Percentiles rank a stretch among this genome's conserved stretches.
Evolutionary conservation across 1,140 invertebrate genomes (phyloP).

Genomic region (Hyphantria cunea): DNA sequence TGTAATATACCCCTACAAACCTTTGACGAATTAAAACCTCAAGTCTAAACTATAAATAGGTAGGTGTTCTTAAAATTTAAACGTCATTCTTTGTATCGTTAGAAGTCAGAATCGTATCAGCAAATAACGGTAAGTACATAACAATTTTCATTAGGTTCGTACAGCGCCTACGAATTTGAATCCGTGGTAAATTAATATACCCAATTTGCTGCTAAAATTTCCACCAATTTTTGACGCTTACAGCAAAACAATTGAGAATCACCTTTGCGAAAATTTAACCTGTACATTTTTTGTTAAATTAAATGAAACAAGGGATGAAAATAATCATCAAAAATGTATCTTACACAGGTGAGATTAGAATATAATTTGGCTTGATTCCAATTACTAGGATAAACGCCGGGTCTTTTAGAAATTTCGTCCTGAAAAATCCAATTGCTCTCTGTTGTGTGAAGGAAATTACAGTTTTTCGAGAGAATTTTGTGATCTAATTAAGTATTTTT

Average conservation of each 20-base stretch:
- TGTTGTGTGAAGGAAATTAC: slow-evolving; percentile 26
- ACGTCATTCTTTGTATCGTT: too few species aligned
- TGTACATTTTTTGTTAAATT: slow-evolving; percentile 25
- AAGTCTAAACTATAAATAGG: too few species aligned
- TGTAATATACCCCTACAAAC: too few species aligned
- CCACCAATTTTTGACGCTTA: slow-evolving; percentile 17
- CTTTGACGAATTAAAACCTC: too few species aligned
- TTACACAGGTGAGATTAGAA: slow-evolving; percentile 4
- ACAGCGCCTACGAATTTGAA: neutral
- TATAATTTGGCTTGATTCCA: slow-evolving; percentile 11
- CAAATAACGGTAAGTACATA: neutral
- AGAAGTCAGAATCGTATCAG: too few species aligned
- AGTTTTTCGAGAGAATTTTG: slow-evolving; percentile 20
- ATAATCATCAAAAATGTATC: slow-evolving; percentile 6
- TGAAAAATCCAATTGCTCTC: slow-evolving; percentile 26
- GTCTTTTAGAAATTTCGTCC: slow-evolving; percentile 21
- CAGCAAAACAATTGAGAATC: slow-evolving; percentile 26
- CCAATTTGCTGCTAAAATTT: slow-evolving; percentile 22
- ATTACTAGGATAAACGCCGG: slow-evolving; percentile 11
- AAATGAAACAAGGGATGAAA: slow-evolving; percentile 8
- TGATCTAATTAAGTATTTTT: slow-evolving; percentile 4
- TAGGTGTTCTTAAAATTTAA: too few species aligned
- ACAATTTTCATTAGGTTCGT: neutral
- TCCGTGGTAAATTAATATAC: slow-evolving; percentile 6
- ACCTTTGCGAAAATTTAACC: slow-evolving; percentile 28